Percentiles rank a stretch among this genome's conserved stretches.
These are phyloP conservation scores for Drosophila cardini DNA, from an alignment of 1,140 invertebrate genomes.

Conservation along the genomic window DNA sequence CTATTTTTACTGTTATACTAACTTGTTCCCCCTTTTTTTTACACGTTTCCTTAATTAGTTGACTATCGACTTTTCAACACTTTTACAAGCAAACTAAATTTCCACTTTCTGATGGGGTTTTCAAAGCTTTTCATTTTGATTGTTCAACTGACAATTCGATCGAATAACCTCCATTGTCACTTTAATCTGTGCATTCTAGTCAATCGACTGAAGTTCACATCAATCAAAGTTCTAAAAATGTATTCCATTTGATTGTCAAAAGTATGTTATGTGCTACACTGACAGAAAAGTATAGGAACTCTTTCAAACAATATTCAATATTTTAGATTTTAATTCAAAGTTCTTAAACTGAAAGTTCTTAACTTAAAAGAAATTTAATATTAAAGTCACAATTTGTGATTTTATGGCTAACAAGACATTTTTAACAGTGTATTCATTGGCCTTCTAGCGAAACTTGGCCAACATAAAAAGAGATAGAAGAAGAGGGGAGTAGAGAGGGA, in stretches of 20 bases:
- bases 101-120: not conserved
- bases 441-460: constrained; percentile 59
- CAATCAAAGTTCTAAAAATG: constrained; percentile 45
- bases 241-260: constrained; percentile 49
- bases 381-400: no score
- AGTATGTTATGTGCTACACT: constrained; percentile 40
- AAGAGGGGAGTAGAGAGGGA: not conserved
- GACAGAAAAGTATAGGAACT: no score
- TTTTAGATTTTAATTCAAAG: no score
- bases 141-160: not conserved
- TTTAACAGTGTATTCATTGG: constrained; percentile 36
- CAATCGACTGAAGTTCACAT: constrained; percentile 29
- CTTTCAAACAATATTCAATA: no score
- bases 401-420: no score
- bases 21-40: not conserved
- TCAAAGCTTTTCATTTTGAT: not conserved
- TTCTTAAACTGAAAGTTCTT: no score
- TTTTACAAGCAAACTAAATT: not conserved
- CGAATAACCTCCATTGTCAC: constrained; percentile 27
- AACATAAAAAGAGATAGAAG: constrained; percentile 17
- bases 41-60: not conserved
- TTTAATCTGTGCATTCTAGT: constrained; percentile 17
- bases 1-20: not conserved
- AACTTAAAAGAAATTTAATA: no score
- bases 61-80: not conserved